Percentiles rank a stretch among this genome's conserved stretches.
Evolutionary conservation across 2,797 vertebrate genomes (phyloP).

Genomic region (Fringilla coelebs): DNA sequence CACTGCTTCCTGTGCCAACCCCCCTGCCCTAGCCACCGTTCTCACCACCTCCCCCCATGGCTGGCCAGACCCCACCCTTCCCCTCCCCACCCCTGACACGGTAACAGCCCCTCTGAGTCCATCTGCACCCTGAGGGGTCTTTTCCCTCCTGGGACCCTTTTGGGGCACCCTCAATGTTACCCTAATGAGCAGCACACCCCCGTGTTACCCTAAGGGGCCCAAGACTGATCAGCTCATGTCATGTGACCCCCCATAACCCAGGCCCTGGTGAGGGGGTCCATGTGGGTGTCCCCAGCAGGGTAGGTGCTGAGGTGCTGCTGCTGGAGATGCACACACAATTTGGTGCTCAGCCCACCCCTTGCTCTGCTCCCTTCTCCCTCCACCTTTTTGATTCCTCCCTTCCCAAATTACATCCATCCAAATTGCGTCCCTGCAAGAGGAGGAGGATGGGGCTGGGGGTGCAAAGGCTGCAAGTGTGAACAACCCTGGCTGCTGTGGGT

Average conservation of each 20-base stretch:
- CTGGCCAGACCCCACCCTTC: constrained; percentile 29
- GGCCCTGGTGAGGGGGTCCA: no score
- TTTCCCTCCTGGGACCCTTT: background rate
- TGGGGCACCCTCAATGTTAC: background rate
- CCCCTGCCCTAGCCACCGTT: constrained; percentile 44
- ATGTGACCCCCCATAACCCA: no score
- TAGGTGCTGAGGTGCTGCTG: background rate
- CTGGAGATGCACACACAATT: background rate
- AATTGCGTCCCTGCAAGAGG: background rate
- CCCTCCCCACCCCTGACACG: background rate
- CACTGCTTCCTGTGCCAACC: constrained; percentile 58
- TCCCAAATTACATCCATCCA: background rate
- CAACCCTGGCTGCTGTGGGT: constrained; percentile 4
- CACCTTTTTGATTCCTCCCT: background rate
- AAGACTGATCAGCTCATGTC: background rate
- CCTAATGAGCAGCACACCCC: background rate
- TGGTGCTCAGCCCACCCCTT: background rate
- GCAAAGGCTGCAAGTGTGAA: constrained; percentile 33
- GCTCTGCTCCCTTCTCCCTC: background rate
- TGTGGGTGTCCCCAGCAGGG: background rate
- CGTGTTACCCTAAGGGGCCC: background rate
- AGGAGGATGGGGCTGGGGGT: background rate
- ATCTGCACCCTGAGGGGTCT: background rate
- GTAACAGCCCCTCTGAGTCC: background rate
- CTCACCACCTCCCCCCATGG: constrained; percentile 62